Evolutionary conservation across 1,140 invertebrate genomes (phyloP), one percentile per base, ranked within the genome.

Genomic region (Bathynomus jamesi): DNA sequence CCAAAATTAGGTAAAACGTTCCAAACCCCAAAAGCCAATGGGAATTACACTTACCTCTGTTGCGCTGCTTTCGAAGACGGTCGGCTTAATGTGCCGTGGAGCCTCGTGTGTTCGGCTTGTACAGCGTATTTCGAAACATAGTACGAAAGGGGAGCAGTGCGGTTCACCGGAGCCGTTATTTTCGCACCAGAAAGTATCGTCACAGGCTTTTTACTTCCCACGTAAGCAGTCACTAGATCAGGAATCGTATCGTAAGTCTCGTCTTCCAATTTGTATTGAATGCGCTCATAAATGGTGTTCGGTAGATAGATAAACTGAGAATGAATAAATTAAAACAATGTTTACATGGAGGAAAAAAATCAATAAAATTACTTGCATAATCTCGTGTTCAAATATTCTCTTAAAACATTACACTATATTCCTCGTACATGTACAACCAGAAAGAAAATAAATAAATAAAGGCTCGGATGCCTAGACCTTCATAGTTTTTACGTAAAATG

Each of bases 221-320:
- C 93, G 80, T 98, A 96, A 71, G 90, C 96, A 3, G 93, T 95
- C 73, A 98, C 94, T 28, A 98, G 85, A 82, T 96, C 93, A 0
- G 94, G 91, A 11, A 98, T 92, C 1, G 93, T 94, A 79, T 94
- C 91, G 79, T 95, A 97, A 0, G 90, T 89, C 79, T 96, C 94
- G 77, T 94, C 93, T 83, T 98, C 95, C 80, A 98, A 95, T 79
- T 94, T 91, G 82, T 92, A 97, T 78, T 95, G 92, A 7, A 94
- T 89, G 75, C 90, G 85, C 81, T 96, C 92, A 80, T 95, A 95
- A 1, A 95, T 92, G 0, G 93, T 95, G 78, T 93, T 92, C 0
- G 89, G 90, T 79, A 92, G 91, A 7, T 94, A 85, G 0, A 94
- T 87, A 61, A 94, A 88, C 90, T 94, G 70, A n/a, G 28, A 40